phyloP scores from a whole-genome alignment of 2,113 vertebrate species.

The Narcine bancroftii region DNA sequence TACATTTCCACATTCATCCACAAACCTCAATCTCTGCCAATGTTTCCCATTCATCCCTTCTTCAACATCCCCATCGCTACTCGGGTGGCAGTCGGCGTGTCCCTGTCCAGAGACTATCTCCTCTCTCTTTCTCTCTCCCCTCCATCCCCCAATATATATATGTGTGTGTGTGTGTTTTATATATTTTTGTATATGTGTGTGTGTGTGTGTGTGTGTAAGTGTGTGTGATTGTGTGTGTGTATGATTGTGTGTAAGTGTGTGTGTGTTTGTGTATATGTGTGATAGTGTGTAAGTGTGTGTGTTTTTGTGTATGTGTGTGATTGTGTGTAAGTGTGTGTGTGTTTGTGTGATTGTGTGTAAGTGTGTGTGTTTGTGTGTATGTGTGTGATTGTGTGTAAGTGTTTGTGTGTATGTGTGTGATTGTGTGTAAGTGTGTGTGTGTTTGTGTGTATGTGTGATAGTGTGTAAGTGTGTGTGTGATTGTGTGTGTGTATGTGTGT shows the following conservation, averaged over 20 bases:
- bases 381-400: not conserved
- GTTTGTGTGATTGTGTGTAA: not conserved
- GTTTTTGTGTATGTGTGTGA: not conserved
- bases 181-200: too few species aligned
- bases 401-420: not conserved
- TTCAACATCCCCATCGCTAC: conserved; percentile 77
- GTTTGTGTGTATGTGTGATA: too few species aligned
- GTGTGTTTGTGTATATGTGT: not conserved
- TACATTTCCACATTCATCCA: conserved; percentile 94
- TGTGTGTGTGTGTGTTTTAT: too few species aligned
- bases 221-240: not conserved
- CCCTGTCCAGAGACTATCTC: conserved; percentile 58
- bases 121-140: not conserved
- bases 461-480: not conserved
- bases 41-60: conserved; percentile 80
- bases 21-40: conserved; percentile 76
- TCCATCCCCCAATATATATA: not conserved
- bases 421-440: not conserved
- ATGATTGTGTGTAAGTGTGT: too few species aligned
- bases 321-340: too few species aligned
- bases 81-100: conserved; percentile 98
- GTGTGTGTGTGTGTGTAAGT: not conserved
- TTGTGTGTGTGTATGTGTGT: not conserved
- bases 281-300: not conserved
- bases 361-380: not conserved